These are phyloP conservation scores for Ptychochromis oligacanthus DNA, from an alignment of 2,113 vertebrate genomes.

Conservation along the genomic window DNA sequence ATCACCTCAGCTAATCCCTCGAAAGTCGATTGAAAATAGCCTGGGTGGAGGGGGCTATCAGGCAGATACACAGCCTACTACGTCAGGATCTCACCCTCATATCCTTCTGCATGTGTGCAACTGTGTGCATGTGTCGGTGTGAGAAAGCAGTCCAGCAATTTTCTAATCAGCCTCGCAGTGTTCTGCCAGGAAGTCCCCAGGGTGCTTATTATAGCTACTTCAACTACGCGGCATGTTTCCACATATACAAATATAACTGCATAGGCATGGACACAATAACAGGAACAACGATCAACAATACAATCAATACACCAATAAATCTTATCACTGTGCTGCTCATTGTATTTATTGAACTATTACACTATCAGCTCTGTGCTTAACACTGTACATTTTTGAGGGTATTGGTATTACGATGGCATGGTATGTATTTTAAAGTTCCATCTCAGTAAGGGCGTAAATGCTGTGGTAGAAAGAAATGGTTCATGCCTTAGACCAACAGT, in stretches of 20 bases:
- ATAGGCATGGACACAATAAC: neutral
- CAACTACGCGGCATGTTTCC: neutral
- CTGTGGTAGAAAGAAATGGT: neutral
- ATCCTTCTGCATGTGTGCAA: conserved; percentile 13
- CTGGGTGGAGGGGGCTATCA: conserved; percentile 9
- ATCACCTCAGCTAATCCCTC: conserved; percentile 64
- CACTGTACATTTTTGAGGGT: neutral
- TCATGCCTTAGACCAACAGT: neutral
- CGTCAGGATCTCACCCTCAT: neutral
- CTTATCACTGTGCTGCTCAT: neutral
- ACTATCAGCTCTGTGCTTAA: neutral
- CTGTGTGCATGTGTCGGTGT: neutral
- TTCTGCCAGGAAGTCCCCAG: neutral
- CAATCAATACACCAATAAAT: neutral
- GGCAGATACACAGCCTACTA: conserved; percentile 4
- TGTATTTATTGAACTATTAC: neutral
- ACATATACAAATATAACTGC: neutral
- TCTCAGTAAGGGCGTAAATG: neutral
- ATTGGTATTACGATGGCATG: neutral
- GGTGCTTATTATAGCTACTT: neutral
- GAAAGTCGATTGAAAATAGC: conserved; percentile 70
- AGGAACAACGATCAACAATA: neutral
- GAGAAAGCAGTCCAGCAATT: neutral
- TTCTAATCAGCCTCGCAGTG: neutral
- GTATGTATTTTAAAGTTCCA: too few species aligned